Percentiles rank a stretch among this genome's conserved stretches.
Conservation (phyloP, 1,140 invertebrate species). For the Teleogryllus occipitalis region DNA sequence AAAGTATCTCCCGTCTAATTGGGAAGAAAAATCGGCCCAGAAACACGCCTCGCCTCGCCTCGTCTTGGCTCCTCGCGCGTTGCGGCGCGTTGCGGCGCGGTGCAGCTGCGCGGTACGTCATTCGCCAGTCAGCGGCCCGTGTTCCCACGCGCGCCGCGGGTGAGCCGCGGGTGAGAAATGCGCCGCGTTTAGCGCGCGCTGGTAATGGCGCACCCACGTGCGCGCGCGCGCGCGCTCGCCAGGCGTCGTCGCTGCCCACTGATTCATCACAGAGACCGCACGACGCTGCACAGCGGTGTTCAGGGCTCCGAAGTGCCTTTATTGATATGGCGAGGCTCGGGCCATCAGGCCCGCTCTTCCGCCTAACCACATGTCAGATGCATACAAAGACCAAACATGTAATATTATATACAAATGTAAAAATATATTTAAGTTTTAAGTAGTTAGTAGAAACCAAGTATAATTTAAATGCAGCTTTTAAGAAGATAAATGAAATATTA, state of each 20-base stretch:
- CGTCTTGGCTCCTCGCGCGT: neutral
- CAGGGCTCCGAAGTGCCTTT: too few relatives aligned
- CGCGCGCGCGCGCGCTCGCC: too few relatives aligned
- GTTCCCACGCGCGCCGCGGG: neutral
- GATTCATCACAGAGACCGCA: neutral
- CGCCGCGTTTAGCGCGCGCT: neutral
- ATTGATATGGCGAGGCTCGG: too few relatives aligned
- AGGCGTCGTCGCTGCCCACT: neutral
- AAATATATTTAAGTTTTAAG: too few relatives aligned
- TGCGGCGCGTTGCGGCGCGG: too few relatives aligned
- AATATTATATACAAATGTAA: too few relatives aligned
- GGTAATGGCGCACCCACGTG: neutral
- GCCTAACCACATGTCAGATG: too few relatives aligned
- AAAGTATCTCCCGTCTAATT: neutral
- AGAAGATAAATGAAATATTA: too few relatives aligned
- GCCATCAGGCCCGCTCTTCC: too few relatives aligned
- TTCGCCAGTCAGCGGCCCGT: neutral
- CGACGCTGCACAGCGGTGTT: neutral
- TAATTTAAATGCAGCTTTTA: too few relatives aligned
- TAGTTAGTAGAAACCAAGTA: too few relatives aligned
- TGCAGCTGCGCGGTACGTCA: neutral
- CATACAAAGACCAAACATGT: too few relatives aligned
- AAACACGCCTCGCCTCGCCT: neutral
- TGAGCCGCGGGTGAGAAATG: neutral
- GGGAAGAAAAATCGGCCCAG: neutral